Evolutionary conservation across 2,113 vertebrate genomes (phyloP), one percentile per base, ranked within the genome.

Genomic region (Paradisaea rubra): DNA sequence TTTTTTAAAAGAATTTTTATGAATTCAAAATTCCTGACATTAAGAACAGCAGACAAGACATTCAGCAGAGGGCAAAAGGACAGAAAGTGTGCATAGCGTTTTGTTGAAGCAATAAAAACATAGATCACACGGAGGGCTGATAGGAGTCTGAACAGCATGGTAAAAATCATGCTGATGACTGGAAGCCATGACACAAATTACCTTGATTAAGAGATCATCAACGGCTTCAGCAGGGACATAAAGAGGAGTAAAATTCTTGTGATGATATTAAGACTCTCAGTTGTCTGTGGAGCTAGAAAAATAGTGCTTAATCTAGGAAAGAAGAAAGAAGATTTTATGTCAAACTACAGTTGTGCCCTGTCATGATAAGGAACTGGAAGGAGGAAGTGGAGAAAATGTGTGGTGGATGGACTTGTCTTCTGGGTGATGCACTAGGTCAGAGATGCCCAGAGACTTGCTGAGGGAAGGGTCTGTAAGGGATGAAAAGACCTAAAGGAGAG

Each of bases 161-260:
- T 77, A 41, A 45, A 89, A 89, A 66, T 81, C 39, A 22, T 1
- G 0, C 2, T 82, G 71, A 70, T 68, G 50, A 61, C 39, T 60
- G 25, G 20, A 77, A 91, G 30, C 11, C 42, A 22, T 83, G n/a
- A 21, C 23, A 88, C 19, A 73, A 86, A 66, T 86, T 92, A 47
- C 33, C 45, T 92, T 78, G 39, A 86, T 78, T 88, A 59, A 86
- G 69, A 85, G 30, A 37, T 82, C 44, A 66, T 88, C 56, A 78
- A 49, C 4, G 4, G 17, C 70, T 94, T 89, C 54, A 72, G 25
- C 25, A 84, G 13, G 28, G 20, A 86, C 8, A 45, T 21, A 57
- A 56, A 82, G 13, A 64, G 11, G 8, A 77, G 14, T 35, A 86
- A 77, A 93, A 85, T 73, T 17, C 27, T 70, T 63, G 23, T 50